Conservation (phyloP, 2,888 invertebrate species). For the Epirrhoe alternata region DNA sequence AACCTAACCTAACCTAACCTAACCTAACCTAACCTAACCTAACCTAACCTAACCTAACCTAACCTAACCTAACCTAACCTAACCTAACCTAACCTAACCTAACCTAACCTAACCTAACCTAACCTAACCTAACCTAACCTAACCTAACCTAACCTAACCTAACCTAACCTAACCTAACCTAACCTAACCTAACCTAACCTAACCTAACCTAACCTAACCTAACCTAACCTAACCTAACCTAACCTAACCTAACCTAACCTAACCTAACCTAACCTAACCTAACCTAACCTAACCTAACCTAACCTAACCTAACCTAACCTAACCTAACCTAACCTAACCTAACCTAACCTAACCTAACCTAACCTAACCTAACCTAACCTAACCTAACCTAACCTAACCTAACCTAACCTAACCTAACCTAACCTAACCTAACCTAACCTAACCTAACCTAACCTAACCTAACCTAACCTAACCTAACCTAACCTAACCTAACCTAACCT, state of each 20-base stretch:
- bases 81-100: slow-evolving; percentile 27
- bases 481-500: slow-evolving; percentile 38
- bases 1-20: slow-evolving; percentile 27
- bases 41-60: slow-evolving; percentile 26
- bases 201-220: slow-evolving; percentile 27
- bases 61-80: slow-evolving; percentile 27
- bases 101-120: slow-evolving; percentile 27
- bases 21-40: slow-evolving; percentile 27
- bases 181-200: slow-evolving; percentile 27
- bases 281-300: slow-evolving; percentile 22
- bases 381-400: slow-evolving; percentile 18
- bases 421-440: slow-evolving; percentile 41
- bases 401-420: slow-evolving; percentile 35
- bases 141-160: slow-evolving; percentile 27
- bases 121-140: slow-evolving; percentile 27
- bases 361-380: slow-evolving; percentile 24
- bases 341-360: slow-evolving; percentile 30
- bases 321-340: slow-evolving; percentile 18
- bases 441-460: slow-evolving; percentile 38
- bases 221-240: slow-evolving; percentile 28
- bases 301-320: slow-evolving; percentile 23
- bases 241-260: slow-evolving; percentile 20
- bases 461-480: slow-evolving; percentile 41
- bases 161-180: slow-evolving; percentile 27
- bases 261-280: slow-evolving; percentile 22